Percentiles rank a stretch among this genome's conserved stretches.
Conservation (phyloP, 2,888 invertebrate species). For the Microctonus hyperodae region DNA sequence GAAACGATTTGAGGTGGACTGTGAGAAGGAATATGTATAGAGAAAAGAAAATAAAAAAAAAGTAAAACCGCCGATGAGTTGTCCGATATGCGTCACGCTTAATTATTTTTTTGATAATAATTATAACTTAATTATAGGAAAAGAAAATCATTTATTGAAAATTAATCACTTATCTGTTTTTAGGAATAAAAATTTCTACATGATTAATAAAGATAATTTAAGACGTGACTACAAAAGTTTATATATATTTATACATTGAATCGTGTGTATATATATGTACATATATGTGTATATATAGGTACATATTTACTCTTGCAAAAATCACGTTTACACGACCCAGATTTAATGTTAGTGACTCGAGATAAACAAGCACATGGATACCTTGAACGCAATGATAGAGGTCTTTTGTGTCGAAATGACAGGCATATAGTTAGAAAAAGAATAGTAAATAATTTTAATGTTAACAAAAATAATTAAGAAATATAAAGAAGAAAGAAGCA, state of each 20-base stretch:
- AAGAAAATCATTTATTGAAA: neutral
- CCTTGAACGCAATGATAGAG: conserved; percentile 21
- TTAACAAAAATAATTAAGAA: neutral
- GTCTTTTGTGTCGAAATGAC: conserved; percentile 15
- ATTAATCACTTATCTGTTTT: neutral
- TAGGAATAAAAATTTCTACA: neutral
- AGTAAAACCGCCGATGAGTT: conserved; percentile 2
- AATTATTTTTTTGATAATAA: neutral
- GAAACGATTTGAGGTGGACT: neutral
- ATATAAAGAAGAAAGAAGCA: neutral
- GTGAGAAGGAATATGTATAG: neutral
- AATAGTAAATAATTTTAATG: neutral
- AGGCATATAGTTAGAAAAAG: neutral
- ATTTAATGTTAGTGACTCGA: conserved; percentile 10
- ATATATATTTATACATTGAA: neutral
- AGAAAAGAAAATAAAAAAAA: neutral
- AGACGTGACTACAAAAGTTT: neutral
- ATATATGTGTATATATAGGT: neutral
- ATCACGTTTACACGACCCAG: conserved; percentile 11
- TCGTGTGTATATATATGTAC: too few relatives aligned
- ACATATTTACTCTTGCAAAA: neutral
- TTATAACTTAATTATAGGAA: too few relatives aligned
- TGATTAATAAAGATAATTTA: neutral
- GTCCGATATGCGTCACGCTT: neutral
- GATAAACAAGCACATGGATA: conserved; percentile 16